These are phyloP conservation scores for Agonopterix arenella DNA, from an alignment of 2,888 invertebrate species.

Conservation along the genomic window DNA sequence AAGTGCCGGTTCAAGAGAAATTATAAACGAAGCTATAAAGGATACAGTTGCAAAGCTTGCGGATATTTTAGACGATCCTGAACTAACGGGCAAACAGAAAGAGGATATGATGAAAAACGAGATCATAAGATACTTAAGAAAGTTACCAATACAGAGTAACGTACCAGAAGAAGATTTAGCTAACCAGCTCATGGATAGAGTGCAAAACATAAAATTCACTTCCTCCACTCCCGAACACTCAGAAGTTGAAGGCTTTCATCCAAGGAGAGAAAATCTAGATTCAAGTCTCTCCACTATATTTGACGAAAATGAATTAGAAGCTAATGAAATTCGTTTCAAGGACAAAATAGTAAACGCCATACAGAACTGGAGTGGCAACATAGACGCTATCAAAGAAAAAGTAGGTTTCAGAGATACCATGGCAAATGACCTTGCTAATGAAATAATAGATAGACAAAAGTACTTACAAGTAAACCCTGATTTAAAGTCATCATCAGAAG, in stretches of 20 bases:
- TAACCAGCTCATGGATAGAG: neutral
- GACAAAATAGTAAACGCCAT: neutral
- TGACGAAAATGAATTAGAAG: too few relatives aligned
- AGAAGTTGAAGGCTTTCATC: too few relatives aligned
- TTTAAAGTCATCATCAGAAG: constrained; percentile 19
- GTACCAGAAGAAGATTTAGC: constrained; percentile 1
- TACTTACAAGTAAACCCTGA: constrained; percentile 35
- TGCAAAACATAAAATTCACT: neutral
- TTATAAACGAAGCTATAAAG: constrained; percentile 9
- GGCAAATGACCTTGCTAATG: constrained; percentile 26
- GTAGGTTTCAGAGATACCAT: neutral
- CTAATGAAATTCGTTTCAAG: too few relatives aligned
- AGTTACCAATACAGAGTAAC: constrained; percentile 8
- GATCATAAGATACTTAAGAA: constrained; percentile 12
- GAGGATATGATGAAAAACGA: constrained; percentile 12
- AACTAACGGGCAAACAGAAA: constrained; percentile 9
- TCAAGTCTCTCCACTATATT: too few relatives aligned
- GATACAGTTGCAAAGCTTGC: constrained; percentile 3
- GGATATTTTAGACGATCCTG: constrained; percentile 12
- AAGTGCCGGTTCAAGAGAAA: constrained; percentile 5
- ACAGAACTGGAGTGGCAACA: neutral
- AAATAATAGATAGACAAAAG: constrained; percentile 36
- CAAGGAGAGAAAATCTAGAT: too few relatives aligned
- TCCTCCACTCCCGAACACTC: neutral
- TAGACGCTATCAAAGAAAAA: neutral